phyloP scores from a whole-genome alignment of 2,888 invertebrate genomes.

The Norana najaformis region DNA sequence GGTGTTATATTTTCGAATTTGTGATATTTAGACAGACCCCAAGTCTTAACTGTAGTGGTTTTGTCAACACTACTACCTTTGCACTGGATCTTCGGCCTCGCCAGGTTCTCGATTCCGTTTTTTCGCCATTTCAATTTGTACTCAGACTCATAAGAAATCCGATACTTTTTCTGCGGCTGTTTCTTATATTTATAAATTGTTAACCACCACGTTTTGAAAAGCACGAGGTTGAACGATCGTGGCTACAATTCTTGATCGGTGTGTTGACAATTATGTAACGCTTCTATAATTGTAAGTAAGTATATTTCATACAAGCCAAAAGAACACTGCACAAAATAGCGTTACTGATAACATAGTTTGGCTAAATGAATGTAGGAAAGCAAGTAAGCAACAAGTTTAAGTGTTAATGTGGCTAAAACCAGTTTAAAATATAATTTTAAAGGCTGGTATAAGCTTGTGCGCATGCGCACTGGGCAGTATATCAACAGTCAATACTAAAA shows the following conservation, averaged over 20 bases:
- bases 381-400: neutral
- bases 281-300: neutral
- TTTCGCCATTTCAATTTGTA: neutral
- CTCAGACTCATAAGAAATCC: neutral
- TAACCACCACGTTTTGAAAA: neutral
- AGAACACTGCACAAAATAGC: too few species aligned
- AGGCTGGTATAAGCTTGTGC: neutral
- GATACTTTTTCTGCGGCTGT: neutral
- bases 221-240: neutral
- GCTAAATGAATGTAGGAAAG: neutral
- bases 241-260: neutral
- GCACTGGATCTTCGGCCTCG: neutral
- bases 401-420: neutral
- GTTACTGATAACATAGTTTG: too few species aligned
- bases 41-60: neutral
- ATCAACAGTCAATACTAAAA: neutral
- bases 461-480: neutral
- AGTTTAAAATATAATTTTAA: neutral
- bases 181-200: too few species aligned
- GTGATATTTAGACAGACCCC: neutral
- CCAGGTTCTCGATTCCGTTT: neutral
- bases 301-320: neutral
- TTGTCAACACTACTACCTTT: neutral
- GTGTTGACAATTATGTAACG: neutral
- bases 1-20: too few species aligned